Base-by-base conservation (phyloP, 2,888 invertebrate genomes). In the Ctena decussata region DNA sequence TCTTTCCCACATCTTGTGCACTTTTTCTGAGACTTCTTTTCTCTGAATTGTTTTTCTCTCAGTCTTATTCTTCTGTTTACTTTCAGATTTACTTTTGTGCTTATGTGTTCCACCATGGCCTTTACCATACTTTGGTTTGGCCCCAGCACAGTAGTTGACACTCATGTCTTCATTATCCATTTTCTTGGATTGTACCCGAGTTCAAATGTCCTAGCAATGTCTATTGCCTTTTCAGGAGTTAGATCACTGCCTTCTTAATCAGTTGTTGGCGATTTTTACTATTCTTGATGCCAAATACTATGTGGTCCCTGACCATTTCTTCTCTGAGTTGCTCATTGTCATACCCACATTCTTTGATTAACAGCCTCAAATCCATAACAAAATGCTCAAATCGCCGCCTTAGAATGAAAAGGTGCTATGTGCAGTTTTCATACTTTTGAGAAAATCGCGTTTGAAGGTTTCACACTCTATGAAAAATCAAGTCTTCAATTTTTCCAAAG, bases 241-340 rank as follows among this genome's bases (percentile, higher is more conserved):
- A 85, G 60, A 15, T 82, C 82, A 70, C 30, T 37, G 12, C 41
- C n/a, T 41, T 70, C 37, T 35, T 57, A 11, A 57, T 27, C 24
- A 79, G 74, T 21, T 83, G 86, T 69, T 82, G 81, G 53, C 70
- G 0, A 89, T 75, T 57, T 89, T 86, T 1, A 5, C 27, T 41
- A 3, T 32, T 70, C 65, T 60, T 73, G 0, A 83, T 77, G 0
- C 84, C 82, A 60, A 82, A 82, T 6, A 91, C 87, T 18, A 89
- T 86, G 24, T 77, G 41, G 70, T 89, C 87, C 27, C 87, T 35
- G 15, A 89, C 46, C 77, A 89, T 84, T 39, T 84, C 53, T 11
- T 91, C 87, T 27, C 37, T 60, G 35, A 41, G n/a, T 41, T 57
- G 70, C n/a, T 65, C 65, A 27, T 11, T 65, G 8, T 70, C 60